Conservation (phyloP, 2,113 vertebrate species). For the Clinocottus analis region DNA sequence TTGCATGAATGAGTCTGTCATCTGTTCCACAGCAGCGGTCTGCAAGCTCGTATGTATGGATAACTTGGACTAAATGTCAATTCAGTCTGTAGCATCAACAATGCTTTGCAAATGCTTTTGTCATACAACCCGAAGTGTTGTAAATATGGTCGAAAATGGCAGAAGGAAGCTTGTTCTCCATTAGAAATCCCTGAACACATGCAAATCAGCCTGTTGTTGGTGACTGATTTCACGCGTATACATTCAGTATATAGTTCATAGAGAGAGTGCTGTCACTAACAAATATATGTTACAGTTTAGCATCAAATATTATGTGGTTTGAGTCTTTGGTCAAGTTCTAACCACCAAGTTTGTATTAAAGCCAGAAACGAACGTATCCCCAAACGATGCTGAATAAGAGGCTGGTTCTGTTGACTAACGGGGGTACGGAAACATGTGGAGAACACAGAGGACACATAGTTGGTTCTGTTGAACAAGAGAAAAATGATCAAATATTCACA, state of each 20-base stretch:
- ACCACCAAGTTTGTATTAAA: background rate
- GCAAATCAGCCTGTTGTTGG: no score
- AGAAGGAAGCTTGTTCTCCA: no score
- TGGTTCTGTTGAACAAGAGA: background rate
- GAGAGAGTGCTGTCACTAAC: background rate
- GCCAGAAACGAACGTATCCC: background rate
- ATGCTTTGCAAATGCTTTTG: background rate
- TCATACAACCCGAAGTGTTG: background rate
- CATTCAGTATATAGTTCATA: background rate
- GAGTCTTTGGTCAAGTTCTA: no score
- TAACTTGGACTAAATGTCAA: conserved; percentile 27
- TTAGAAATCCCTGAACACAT: no score
- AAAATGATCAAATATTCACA: background rate
- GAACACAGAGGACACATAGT: background rate
- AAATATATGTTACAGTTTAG: background rate
- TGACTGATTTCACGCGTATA: no score
- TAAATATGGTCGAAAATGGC: background rate
- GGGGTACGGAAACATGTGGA: no score
- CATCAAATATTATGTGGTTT: no score
- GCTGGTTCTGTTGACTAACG: background rate
- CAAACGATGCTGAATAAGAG: no score
- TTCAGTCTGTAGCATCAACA: conserved; percentile 15
- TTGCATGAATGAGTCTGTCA: conserved; percentile 1
- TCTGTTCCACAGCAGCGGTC: conserved; percentile 24
- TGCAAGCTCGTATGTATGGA: conserved; percentile 7